Evolutionary conservation across 2,888 invertebrate species (phyloP).

Genomic region (Hesperia comma): DNA sequence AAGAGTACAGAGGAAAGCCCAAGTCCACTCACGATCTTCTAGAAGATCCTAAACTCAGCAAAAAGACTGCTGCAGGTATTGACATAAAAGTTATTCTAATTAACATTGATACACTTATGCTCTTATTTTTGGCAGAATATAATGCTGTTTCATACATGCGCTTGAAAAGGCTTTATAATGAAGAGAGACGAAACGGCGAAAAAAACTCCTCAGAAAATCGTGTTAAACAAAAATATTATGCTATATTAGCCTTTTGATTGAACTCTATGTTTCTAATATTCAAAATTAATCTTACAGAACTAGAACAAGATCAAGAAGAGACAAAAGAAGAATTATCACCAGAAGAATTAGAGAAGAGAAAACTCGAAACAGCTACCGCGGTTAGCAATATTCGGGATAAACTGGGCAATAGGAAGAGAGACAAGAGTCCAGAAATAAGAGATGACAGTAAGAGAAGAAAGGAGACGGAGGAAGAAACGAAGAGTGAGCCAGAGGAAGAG

Average conservation of each 20-base stretch:
- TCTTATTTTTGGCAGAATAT: too few species aligned
- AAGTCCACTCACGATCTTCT: conserved; percentile 97
- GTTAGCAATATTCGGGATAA: conserved; percentile 73
- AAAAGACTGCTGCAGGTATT: conserved; percentile 84
- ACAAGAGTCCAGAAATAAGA: conserved; percentile 60
- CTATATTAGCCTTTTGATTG: too few species aligned
- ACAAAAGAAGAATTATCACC: conserved; percentile 51
- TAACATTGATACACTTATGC: too few species aligned
- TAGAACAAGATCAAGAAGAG: conserved; percentile 63
- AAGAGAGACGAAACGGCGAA: too few species aligned
- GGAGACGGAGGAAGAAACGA: conserved; percentile 48
- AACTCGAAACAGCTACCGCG: conserved; percentile 61
- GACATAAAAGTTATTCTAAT: neutral
- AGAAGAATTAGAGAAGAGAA: conserved; percentile 55
- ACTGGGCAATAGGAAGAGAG: conserved; percentile 57
- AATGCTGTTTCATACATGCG: too few species aligned
- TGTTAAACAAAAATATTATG: too few species aligned
- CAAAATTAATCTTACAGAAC: conserved; percentile 55
- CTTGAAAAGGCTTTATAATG: too few species aligned
- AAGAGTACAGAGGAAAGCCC: conserved; percentile 89
- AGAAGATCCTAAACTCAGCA: conserved; percentile 95
- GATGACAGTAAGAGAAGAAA: conserved; percentile 54
- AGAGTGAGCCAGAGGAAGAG: conserved; percentile 79
- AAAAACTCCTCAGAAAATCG: too few species aligned
- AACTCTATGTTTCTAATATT: too few species aligned